A percentile compares a stretch with the other conserved stretches of the same genome.
These are phyloP conservation scores for Rousettus leschenaultii DNA, from an alignment of 2,113 vertebrate genomes.

Conservation along the genomic window DNA sequence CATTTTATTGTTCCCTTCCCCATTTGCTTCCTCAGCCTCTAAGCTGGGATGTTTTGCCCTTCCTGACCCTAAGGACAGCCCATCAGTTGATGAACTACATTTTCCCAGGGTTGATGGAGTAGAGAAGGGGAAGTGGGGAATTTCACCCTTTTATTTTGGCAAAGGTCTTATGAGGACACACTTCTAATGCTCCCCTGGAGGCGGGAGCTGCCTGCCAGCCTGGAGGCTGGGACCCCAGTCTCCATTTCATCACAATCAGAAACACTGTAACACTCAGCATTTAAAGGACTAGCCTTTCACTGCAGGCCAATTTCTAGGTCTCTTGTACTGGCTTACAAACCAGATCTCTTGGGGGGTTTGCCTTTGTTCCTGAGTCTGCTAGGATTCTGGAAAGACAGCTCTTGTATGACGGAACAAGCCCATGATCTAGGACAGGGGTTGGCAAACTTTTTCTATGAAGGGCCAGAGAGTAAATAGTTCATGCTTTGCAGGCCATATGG, in stretches of 20 bases:
- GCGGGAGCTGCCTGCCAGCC: background rate
- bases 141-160: background rate
- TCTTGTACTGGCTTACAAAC: background rate
- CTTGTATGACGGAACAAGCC: background rate
- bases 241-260: background rate
- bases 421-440: background rate
- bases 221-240: background rate
- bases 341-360: background rate
- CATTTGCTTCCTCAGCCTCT: background rate
- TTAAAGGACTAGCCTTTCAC: background rate
- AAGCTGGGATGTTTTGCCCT: accelerated
- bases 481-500: background rate
- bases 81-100: background rate
- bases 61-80: background rate
- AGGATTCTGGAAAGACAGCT: background rate
- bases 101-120: background rate
- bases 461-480: background rate
- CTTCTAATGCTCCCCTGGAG: accelerated
- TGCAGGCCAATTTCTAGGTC: background rate
- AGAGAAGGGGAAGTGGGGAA: no score
- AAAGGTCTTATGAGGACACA: background rate
- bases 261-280: background rate
- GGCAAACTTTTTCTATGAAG: background rate
- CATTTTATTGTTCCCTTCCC: background rate
- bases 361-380: background rate